These are phyloP conservation scores for Troglohyphantes excavatus DNA, from an alignment of 2,888 invertebrate genomes.

Conservation along the genomic window DNA sequence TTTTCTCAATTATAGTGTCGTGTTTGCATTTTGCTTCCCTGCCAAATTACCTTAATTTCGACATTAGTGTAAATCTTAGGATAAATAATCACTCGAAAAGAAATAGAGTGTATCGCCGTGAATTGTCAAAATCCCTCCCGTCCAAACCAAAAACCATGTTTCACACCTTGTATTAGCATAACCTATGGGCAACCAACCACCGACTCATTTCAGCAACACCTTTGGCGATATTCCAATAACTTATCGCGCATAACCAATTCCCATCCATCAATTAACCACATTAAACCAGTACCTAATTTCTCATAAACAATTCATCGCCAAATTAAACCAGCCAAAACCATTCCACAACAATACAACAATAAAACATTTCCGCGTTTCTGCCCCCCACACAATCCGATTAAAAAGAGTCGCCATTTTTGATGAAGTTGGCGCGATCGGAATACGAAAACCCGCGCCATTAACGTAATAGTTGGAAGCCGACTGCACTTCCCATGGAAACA, in stretches of 20 bases:
- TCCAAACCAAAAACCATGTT: background rate
- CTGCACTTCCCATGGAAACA: conserved; percentile 41
- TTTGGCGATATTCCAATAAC: background rate
- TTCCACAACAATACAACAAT: conserved; percentile 9
- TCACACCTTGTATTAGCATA: background rate
- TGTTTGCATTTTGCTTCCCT: too few species aligned
- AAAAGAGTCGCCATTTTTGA: background rate
- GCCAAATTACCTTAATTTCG: too few species aligned
- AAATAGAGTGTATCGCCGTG: background rate
- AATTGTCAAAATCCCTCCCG: background rate
- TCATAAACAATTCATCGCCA: conserved; percentile 11
- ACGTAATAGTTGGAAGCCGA: conserved; percentile 27
- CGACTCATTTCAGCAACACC: background rate
- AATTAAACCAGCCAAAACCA: background rate
- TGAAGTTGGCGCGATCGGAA: conserved; percentile 27
- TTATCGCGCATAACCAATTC: background rate
- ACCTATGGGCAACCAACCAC: background rate
- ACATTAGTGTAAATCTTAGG: too few species aligned
- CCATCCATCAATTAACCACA: background rate
- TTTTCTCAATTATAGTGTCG: too few species aligned
- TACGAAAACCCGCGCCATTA: conserved; percentile 40
- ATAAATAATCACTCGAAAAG: background rate
- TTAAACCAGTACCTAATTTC: conserved; percentile 8
- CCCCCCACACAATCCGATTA: background rate
- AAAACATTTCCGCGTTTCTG: conserved; percentile 41